Conservation (phyloP, 2,113 vertebrate genomes). For the Spheniscus mendiculus region DNA sequence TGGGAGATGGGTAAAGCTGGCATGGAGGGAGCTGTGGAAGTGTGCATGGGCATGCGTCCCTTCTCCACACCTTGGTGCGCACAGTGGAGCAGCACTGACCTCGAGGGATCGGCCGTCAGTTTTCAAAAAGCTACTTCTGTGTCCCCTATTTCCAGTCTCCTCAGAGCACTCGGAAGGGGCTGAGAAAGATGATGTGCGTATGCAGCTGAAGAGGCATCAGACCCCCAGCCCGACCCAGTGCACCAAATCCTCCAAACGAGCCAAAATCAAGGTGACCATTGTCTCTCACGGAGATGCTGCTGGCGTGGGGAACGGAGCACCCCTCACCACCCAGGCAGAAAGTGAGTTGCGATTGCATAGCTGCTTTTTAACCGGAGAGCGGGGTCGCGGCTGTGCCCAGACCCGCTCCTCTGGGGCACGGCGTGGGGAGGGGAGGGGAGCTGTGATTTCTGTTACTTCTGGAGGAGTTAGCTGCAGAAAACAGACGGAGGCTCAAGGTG, state of each 20-base stretch:
- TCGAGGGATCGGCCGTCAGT: accelerated
- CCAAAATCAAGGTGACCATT: slow-evolving; percentile 97
- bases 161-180: slow-evolving; percentile 84
- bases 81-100: not conserved
- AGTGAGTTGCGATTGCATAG: slow-evolving; percentile 72
- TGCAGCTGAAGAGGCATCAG: slow-evolving; percentile 88
- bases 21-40: not conserved
- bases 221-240: slow-evolving; percentile 83
- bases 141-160: slow-evolving; percentile 83
- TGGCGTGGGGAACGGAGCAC: slow-evolving; percentile 62
- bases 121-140: not conserved
- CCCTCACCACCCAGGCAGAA: slow-evolving; percentile 76
- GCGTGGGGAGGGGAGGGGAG: not conserved
- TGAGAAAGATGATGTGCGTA: slow-evolving; percentile 83
- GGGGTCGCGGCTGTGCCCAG: not conserved
- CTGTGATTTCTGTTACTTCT: not conserved
- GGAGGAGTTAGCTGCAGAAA: not conserved
- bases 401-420: not conserved
- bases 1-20: not conserved
- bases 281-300: slow-evolving; percentile 87
- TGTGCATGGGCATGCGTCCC: not conserved
- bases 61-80: not conserved
- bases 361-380: not conserved
- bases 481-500: not conserved
- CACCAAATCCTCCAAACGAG: slow-evolving; percentile 87